Evolutionary conservation across 2,888 invertebrate genomes (phyloP), one percentile per base, ranked within the genome.

Genomic region (Drosophila vallismaia): DNA sequence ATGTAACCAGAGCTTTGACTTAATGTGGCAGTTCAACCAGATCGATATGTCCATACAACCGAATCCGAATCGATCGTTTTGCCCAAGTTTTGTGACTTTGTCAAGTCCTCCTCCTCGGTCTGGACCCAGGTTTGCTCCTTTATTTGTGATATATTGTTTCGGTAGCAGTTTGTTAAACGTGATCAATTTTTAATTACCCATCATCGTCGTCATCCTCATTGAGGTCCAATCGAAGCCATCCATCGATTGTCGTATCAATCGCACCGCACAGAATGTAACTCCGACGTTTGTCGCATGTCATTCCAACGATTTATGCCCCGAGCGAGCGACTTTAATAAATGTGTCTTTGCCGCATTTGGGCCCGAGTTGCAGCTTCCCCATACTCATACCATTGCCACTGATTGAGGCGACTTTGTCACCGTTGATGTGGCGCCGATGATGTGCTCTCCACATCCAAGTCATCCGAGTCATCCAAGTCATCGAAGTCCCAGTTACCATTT

Each of bases 111-210:
- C 42, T 46, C 24, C 51, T 14, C 10, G 24, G 4, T 26, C 45
- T 29, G 40, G 42, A 38, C 38, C 19, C 19, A 2, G 19, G 19
- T 49, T 33, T 50, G 24, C 50, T 36, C 40, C 29, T 36, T 38
- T 56, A 48, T 51, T 57, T 85, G 85, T 85, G 85, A 85, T 85
- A 85, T 85, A 85, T 85, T 85, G 85, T 87, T 87, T 83, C 86
- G 74, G 84, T 85, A 83, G 88, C 86, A 86, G 87, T 85, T 87
- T 87, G 85, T 86, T 85, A 88, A 89, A 90, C 90, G 87, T 89
- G 89, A 90, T 90, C 89, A 89, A 88, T 88, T 89, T 90, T 89
- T 89, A 90, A 89, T 89, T 89, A 89, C 90, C 86, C 80, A 79
- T 83, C 86, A 82, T 74, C 80, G 75, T 79, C 86, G 70, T 71